phyloP scores from a whole-genome alignment of 2,797 vertebrate species.

The Myotis pilosus region DNA sequence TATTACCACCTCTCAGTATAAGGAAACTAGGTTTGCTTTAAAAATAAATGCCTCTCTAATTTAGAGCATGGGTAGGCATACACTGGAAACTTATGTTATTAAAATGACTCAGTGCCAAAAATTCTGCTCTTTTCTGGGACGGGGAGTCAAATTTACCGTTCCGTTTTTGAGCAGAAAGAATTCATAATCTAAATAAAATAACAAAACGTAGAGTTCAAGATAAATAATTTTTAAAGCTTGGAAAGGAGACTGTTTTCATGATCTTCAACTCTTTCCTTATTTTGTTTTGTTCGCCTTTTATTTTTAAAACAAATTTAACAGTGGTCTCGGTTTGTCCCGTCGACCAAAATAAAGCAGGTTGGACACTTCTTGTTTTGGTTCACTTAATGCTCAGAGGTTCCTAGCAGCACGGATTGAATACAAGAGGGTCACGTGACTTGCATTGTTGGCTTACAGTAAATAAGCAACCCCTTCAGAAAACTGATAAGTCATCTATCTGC shows the following conservation, averaged over 20 bases:
- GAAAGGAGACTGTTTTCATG: conserved; percentile 54
- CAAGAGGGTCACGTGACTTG: background rate
- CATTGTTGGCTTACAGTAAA: background rate
- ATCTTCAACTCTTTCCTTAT: conserved; percentile 30
- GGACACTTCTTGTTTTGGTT: background rate
- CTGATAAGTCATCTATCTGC: background rate
- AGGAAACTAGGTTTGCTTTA: conserved; percentile 38
- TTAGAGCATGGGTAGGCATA: conserved; percentile 52
- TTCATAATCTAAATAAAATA: conserved; percentile 63
- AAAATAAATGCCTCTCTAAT: conserved; percentile 51
- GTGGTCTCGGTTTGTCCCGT: conserved; percentile 12
- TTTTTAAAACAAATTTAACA: conserved; percentile 46
- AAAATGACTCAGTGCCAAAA: conserved; percentile 45
- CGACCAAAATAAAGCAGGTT: conserved; percentile 26
- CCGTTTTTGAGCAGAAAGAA: conserved; percentile 21
- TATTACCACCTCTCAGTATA: conserved; percentile 46
- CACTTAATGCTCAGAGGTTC: background rate
- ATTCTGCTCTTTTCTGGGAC: conserved; percentile 56
- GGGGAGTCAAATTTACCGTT: conserved; percentile 29
- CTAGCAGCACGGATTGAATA: background rate
- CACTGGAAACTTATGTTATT: conserved; percentile 32
- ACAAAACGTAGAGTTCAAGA: conserved; percentile 40
- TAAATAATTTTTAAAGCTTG: conserved; percentile 56
- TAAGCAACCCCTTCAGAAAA: background rate
- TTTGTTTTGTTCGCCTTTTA: conserved; percentile 50